A percentile compares a stretch with the other conserved stretches of the same genome.
These are phyloP conservation scores for Struthidea cinerea DNA, from an alignment of 2,113 vertebrate species.

Conservation along the genomic window DNA sequence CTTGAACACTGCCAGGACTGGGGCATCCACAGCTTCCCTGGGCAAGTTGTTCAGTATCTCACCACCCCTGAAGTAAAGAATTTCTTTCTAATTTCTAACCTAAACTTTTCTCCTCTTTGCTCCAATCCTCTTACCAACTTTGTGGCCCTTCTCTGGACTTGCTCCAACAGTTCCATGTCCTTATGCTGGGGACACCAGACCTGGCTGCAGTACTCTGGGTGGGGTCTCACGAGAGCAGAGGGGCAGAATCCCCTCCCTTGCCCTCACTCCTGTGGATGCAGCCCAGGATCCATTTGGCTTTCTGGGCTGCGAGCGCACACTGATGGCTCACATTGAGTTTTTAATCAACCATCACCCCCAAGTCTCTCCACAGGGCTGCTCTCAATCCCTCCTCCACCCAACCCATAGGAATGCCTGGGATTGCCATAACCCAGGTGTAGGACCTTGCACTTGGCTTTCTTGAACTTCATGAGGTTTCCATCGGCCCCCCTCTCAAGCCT, in stretches of 20 bases:
- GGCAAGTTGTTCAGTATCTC: not conserved
- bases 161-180: not conserved
- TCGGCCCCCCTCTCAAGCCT: not conserved
- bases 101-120: not conserved
- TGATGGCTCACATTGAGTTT: not conserved
- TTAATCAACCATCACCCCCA: not conserved
- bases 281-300: not conserved
- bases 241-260: not conserved
- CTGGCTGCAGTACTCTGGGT: not conserved
- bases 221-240: not conserved
- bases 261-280: not conserved
- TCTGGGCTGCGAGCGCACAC: not conserved
- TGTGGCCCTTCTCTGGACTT: not conserved
- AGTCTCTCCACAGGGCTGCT: not conserved
- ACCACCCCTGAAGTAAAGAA: not conserved
- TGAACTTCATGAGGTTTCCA: not conserved
- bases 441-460: not conserved
- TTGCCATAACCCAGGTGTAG: not conserved
- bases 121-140: not conserved
- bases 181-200: not conserved
- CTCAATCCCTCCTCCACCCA: not conserved
- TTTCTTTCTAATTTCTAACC: not conserved
- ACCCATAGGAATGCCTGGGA: not conserved
- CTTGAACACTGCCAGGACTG: not conserved
- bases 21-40: not conserved